Percentiles rank a stretch among this genome's conserved stretches.
Evolutionary conservation across 2,888 invertebrate genomes (phyloP).

Genomic region (Athalia cordata): DNA sequence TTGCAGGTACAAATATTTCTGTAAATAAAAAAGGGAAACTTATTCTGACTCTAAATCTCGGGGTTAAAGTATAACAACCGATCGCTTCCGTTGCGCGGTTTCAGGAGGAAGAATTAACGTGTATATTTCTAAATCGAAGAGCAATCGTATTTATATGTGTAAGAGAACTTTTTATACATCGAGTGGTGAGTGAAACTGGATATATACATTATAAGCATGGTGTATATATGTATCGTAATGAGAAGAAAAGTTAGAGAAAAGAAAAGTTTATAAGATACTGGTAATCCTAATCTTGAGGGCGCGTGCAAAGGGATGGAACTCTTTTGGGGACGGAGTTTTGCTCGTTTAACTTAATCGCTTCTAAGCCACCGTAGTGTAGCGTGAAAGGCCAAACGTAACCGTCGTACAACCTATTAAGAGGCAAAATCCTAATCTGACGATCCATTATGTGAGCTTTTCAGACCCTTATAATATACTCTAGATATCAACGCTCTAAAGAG

Average conservation of each 20-base stretch:
- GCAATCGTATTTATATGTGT: not conserved
- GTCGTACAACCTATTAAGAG: constrained; percentile 19
- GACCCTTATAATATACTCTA: not conserved
- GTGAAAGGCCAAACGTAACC: constrained; percentile 7
- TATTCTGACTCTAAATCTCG: too few relatives aligned
- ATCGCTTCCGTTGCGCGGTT: too few relatives aligned
- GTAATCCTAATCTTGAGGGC: too few relatives aligned
- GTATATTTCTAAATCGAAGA: not conserved
- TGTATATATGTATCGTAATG: too few relatives aligned
- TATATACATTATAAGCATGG: too few relatives aligned
- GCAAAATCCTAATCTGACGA: constrained; percentile 22
- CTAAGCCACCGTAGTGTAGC: not conserved
- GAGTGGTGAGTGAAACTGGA: too few relatives aligned
- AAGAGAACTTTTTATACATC: not conserved
- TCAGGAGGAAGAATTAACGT: not conserved
- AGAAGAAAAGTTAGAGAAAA: too few relatives aligned
- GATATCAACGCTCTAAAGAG: not conserved
- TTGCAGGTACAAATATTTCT: too few relatives aligned
- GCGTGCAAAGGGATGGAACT: not conserved
- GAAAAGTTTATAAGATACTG: too few relatives aligned
- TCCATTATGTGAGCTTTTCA: constrained; percentile 32
- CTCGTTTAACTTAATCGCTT: constrained; percentile 2
- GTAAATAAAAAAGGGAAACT: too few relatives aligned
- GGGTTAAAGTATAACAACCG: too few relatives aligned
- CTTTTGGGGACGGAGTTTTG: too few relatives aligned